These are phyloP conservation scores for Hyles euphorbiae DNA, from an alignment of 1,140 invertebrate genomes.

Conservation along the genomic window DNA sequence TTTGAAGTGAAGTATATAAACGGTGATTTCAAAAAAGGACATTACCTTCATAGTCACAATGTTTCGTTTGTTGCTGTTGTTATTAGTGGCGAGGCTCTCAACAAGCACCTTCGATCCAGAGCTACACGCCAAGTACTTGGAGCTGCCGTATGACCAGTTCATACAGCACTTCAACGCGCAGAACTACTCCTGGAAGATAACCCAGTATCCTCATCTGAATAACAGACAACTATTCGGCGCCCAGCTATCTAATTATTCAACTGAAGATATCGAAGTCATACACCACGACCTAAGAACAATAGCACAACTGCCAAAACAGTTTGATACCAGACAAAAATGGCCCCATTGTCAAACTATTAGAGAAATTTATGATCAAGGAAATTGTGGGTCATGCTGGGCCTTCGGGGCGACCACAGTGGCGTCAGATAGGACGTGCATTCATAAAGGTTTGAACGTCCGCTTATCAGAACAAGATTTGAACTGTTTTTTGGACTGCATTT, in stretches of 20 bases:
- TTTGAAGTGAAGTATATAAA: too few relatives aligned
- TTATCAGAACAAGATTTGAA: slow-evolving; percentile 88
- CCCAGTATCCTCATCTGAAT: background rate
- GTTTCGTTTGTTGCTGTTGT: too few relatives aligned
- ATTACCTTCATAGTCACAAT: too few relatives aligned
- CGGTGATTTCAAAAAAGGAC: too few relatives aligned
- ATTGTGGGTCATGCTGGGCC: slow-evolving; percentile 83
- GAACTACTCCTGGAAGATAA: slow-evolving; percentile 6
- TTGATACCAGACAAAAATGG: slow-evolving; percentile 87
- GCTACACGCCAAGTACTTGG: slow-evolving; percentile 1
- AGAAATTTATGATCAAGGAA: slow-evolving; percentile 83
- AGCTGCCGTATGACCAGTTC: slow-evolving; percentile 3
- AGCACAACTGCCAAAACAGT: slow-evolving; percentile 79
- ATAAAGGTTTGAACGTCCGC: slow-evolving; percentile 78
- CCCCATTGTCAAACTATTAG: slow-evolving; percentile 85
- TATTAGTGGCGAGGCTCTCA: too few relatives aligned
- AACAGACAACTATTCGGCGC: too few relatives aligned
- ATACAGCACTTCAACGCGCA: slow-evolving; percentile 10
- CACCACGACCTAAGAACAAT: too few relatives aligned
- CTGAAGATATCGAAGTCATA: too few relatives aligned
- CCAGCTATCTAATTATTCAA: too few relatives aligned
- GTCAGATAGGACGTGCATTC: slow-evolving; percentile 90
- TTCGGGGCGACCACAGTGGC: slow-evolving; percentile 93
- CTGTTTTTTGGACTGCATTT: too few relatives aligned
- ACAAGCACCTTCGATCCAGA: slow-evolving; percentile 1